phyloP scores from a whole-genome alignment of 2,797 vertebrate species.

The Tinamus major region DNA sequence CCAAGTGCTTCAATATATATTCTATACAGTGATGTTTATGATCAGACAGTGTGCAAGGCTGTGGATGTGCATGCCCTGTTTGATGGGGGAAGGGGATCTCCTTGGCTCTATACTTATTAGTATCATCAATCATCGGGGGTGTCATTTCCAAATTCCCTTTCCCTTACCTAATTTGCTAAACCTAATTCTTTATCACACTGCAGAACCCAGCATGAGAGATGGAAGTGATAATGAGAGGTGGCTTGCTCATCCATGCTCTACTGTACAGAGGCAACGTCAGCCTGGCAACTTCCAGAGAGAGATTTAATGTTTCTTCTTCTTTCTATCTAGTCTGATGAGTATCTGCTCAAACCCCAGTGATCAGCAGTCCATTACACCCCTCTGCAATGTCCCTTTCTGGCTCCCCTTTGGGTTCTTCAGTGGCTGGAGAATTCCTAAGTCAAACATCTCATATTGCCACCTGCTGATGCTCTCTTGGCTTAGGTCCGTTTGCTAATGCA shows the following conservation, averaged over 20 bases:
- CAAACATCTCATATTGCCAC: neutral
- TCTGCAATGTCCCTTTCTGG: neutral
- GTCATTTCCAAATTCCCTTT: slow-evolving; percentile 74
- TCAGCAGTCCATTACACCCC: neutral
- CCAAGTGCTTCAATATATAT: neutral
- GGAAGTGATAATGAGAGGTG: slow-evolving; percentile 66
- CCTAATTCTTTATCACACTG: slow-evolving; percentile 71
- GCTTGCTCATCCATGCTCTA: slow-evolving; percentile 57
- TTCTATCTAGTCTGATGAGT: neutral
- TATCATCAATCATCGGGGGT: slow-evolving; percentile 65
- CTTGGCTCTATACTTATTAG: slow-evolving; percentile 67
- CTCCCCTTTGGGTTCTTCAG: neutral
- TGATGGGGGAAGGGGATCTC: slow-evolving; percentile 9
- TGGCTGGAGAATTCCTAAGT: neutral
- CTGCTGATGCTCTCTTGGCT: slow-evolving; percentile 7
- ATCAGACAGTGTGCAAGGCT: neutral
- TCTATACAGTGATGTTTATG: neutral
- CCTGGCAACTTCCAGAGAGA: slow-evolving; percentile 15
- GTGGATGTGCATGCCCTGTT: neutral
- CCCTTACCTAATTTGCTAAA: slow-evolving; percentile 72
- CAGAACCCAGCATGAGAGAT: slow-evolving; percentile 66
- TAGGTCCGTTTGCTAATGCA: slow-evolving; percentile 22
- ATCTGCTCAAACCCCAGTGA: neutral
- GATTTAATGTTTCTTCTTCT: neutral
- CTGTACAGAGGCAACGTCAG: slow-evolving; percentile 37